Evolutionary conservation across 2,113 vertebrate species (phyloP).

Genomic region (Lamprotornis superbus): DNA sequence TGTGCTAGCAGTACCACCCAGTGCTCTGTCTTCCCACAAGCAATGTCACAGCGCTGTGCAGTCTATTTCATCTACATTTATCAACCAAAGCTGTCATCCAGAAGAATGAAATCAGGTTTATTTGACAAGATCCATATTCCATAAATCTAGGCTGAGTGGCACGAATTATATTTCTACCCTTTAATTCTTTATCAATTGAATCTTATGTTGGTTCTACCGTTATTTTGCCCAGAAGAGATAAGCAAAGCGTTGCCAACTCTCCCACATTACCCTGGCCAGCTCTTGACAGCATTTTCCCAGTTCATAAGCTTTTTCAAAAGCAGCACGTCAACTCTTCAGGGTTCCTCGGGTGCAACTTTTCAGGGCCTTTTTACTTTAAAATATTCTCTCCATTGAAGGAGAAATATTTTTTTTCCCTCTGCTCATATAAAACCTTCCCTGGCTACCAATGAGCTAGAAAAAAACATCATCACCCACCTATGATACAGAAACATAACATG

Average conservation of each 20-base stretch:
- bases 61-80: conserved; percentile 55
- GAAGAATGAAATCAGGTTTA: conserved; percentile 47
- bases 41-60: neutral
- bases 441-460: neutral
- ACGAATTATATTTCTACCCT: conserved; percentile 20
- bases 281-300: neutral
- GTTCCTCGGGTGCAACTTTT: neutral
- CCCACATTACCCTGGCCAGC: neutral
- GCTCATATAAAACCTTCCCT: neutral
- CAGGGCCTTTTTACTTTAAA: neutral
- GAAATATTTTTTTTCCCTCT: neutral
- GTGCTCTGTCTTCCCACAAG: accelerated
- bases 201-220: neutral
- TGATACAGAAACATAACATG: neutral
- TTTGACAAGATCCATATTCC: conserved; percentile 58
- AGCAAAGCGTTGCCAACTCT: neutral
- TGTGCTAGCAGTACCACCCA: neutral
- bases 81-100: conserved; percentile 26
- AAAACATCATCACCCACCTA: neutral
- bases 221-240: neutral
- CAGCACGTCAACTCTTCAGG: neutral
- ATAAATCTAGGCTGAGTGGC: conserved; percentile 39
- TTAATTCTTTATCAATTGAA: conserved; percentile 39
- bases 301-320: neutral
- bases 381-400: neutral